phyloP scores from a whole-genome alignment of 2,888 invertebrate species.

The Drosophila macrospina region DNA sequence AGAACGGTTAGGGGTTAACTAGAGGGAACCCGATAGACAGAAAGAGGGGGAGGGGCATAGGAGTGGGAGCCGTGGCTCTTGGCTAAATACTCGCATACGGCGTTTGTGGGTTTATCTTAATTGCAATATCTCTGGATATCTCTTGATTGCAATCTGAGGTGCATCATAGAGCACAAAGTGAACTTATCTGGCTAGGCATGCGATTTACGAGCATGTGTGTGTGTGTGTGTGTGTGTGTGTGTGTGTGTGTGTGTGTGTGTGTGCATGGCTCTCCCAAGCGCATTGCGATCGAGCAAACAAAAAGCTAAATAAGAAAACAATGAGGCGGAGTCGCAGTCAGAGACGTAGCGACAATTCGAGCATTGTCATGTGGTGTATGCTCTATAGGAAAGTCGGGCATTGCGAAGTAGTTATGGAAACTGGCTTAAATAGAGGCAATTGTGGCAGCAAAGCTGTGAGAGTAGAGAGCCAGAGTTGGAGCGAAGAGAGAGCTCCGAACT shows the following conservation, averaged over 20 bases:
- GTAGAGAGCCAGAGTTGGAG: too few relatives aligned
- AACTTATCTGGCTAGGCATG: constrained; percentile 70
- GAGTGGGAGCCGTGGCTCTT: constrained; percentile 19
- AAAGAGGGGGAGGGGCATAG: background rate
- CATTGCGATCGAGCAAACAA: constrained; percentile 54
- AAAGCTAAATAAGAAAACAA: constrained; percentile 38
- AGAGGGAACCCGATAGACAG: constrained; percentile 2
- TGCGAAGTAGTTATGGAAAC: background rate
- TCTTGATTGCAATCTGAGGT: constrained; percentile 73
- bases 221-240: constrained; percentile 10
- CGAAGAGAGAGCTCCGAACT: too few relatives aligned
- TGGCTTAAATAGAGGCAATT: too few relatives aligned
- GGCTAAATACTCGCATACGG: constrained; percentile 55
- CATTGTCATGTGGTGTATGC: constrained; percentile 57
- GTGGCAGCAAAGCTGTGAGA: background rate
- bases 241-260: constrained; percentile 11
- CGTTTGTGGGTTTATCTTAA: constrained; percentile 73
- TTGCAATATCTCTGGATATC: constrained; percentile 77
- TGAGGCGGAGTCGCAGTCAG: constrained; percentile 55
- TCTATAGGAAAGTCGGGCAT: constrained; percentile 17
- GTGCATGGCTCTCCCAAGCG: constrained; percentile 54
- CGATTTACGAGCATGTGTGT: constrained; percentile 36
- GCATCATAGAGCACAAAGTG: constrained; percentile 72
- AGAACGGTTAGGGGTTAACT: constrained; percentile 54
- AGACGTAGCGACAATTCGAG: constrained; percentile 59